A percentile compares a stretch with the other conserved stretches of the same genome.
These are phyloP conservation scores for Ophion obscuratus DNA, from an alignment of 2,888 invertebrate species.

Conservation along the genomic window DNA sequence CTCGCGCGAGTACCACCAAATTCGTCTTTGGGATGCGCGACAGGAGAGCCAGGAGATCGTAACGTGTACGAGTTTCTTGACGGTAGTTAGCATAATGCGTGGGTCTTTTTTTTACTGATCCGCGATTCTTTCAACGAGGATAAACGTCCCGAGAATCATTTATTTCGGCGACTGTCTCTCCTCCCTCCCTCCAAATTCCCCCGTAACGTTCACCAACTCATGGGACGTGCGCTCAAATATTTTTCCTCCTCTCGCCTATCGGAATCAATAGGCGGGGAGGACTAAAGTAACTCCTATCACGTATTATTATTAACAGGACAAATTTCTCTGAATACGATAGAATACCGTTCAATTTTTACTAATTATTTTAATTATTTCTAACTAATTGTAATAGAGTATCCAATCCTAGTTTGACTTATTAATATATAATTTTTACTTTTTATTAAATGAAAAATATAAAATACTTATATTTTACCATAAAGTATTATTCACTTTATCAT, in stretches of 20 bases:
- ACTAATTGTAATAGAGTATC: too few relatives aligned
- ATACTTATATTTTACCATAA: too few relatives aligned
- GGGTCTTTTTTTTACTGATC: slow-evolving; percentile 61
- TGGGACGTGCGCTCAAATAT: slow-evolving; percentile 13
- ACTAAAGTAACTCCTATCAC: too few relatives aligned
- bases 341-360: too few relatives aligned
- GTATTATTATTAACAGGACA: too few relatives aligned
- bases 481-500: too few relatives aligned
- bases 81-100: slow-evolving; percentile 69
- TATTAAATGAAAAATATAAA: too few relatives aligned
- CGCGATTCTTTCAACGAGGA: slow-evolving; percentile 46
- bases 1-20: slow-evolving; percentile 60
- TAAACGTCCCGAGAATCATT: slow-evolving; percentile 31
- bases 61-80: slow-evolving; percentile 34
- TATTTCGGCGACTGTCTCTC: slow-evolving; percentile 18
- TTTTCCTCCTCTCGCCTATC: not conserved
- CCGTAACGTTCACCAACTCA: not conserved
- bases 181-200: not conserved
- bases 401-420: too few relatives aligned
- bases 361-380: too few relatives aligned
- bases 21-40: slow-evolving; percentile 64
- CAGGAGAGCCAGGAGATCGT: slow-evolving; percentile 31
- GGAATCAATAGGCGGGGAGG: too few relatives aligned
- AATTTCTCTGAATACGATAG: too few relatives aligned
- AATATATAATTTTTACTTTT: too few relatives aligned